These are phyloP conservation scores for Hydra vulgaris DNA, from an alignment of 30 jellyfish, hydroid and myxozoan species.

Conservation along the genomic window DNA sequence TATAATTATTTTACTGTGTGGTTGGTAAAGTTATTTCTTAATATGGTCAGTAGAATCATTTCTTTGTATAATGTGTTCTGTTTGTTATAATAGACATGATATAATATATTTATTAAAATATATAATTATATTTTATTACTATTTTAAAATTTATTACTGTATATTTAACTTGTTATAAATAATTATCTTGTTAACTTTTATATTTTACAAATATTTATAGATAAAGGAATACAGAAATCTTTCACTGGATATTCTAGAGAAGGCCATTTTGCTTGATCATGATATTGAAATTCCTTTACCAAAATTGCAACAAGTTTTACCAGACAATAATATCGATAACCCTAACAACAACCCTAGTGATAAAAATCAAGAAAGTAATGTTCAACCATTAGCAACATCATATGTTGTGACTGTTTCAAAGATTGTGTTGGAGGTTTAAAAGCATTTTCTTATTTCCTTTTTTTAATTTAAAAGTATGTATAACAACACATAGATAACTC, in stretches of 20 bases:
- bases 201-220: not conserved
- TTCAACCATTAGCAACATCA: not conserved
- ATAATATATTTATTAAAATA: too few species aligned
- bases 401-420: not conserved
- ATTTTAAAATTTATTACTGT: too few species aligned
- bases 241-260: slow-evolving; percentile 26
- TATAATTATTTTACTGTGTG: too few species aligned
- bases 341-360: not conserved
- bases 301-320: not conserved
- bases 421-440: not conserved
- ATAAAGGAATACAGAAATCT: slow-evolving; percentile 24
- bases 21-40: too few species aligned
- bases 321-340: not conserved
- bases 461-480: too few species aligned
- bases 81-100: too few species aligned
- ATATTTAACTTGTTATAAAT: too few species aligned
- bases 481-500: too few species aligned
- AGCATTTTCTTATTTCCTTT: not conserved
- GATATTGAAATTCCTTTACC: slow-evolving; percentile 24
- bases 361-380: not conserved
- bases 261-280: not conserved
- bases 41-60: too few species aligned
- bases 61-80: too few species aligned
- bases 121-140: too few species aligned
- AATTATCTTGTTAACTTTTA: not conserved